These are phyloP conservation scores for Rhyacophila evoluta DNA, from an alignment of 2,888 invertebrate species.

Conservation along the genomic window DNA sequence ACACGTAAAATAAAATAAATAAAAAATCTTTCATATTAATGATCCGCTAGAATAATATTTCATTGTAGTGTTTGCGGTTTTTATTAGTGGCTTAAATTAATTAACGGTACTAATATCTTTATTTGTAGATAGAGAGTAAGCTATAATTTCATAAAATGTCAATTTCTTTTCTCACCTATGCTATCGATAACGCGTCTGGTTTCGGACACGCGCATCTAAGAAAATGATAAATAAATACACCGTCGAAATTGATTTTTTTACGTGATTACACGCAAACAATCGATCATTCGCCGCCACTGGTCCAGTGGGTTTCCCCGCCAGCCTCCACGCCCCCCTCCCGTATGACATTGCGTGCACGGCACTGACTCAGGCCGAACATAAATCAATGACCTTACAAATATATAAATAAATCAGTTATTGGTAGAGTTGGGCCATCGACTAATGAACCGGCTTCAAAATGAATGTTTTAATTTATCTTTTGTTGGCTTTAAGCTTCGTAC, in stretches of 20 bases:
- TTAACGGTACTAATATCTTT: not conserved
- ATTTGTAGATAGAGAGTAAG: not conserved
- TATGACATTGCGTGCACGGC: constrained; percentile 51
- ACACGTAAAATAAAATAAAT: no score
- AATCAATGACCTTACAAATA: constrained; percentile 54
- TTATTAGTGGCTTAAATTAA: no score
- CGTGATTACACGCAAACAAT: constrained; percentile 41
- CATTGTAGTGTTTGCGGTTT: no score
- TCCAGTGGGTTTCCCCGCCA: constrained; percentile 26
- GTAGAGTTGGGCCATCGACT: constrained; percentile 50
- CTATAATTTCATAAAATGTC: not conserved
- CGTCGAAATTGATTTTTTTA: constrained; percentile 36
- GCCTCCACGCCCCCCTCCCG: constrained; percentile 32
- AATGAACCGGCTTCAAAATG: constrained; percentile 54
- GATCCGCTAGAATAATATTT: no score
- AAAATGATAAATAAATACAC: constrained; percentile 40
- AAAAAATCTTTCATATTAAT: no score
- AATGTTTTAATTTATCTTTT: constrained; percentile 56
- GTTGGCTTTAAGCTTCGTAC: constrained; percentile 50
- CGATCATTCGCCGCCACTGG: constrained; percentile 45
- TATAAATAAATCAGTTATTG: constrained; percentile 55
- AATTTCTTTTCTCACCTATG: constrained; percentile 34
- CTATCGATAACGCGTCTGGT: not conserved
- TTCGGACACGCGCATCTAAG: constrained; percentile 32
- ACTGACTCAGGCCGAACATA: constrained; percentile 45